Evolutionary conservation across 2,888 invertebrate genomes (phyloP).

Genomic region (Autographa gamma): DNA sequence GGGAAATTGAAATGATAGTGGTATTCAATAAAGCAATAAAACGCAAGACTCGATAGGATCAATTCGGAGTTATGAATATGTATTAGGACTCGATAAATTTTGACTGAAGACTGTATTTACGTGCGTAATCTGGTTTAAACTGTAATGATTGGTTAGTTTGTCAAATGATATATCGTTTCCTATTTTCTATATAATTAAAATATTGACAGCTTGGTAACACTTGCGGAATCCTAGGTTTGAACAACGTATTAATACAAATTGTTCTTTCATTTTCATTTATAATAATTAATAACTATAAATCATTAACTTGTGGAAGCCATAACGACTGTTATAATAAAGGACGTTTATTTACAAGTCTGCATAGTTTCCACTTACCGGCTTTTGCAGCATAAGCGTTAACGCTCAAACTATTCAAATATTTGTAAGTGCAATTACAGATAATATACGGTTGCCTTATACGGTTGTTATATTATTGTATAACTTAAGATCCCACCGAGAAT

Average conservation of each 20-base stretch:
- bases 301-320: conserved; percentile 23
- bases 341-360: conserved; percentile 12
- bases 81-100: conserved; percentile 46
- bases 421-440: not conserved
- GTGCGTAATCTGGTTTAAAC: conserved; percentile 25
- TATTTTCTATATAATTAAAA: conserved; percentile 33
- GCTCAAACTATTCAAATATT: conserved; percentile 1
- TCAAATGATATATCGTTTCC: conserved; percentile 43
- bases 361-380: not conserved
- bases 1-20: conserved; percentile 55
- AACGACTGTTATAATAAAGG: conserved; percentile 17
- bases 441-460: not conserved
- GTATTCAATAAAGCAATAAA: conserved; percentile 53
- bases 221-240: not conserved
- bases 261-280: too few species aligned
- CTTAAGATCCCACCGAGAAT: not conserved
- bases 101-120: conserved; percentile 31
- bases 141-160: conserved; percentile 28
- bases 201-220: conserved; percentile 7
- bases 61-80: conserved; percentile 49
- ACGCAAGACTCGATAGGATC: conserved; percentile 52
- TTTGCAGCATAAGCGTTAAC: conserved; percentile 1
- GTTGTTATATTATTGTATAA: not conserved
- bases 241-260: not conserved
- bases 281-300: conserved; percentile 8